These are phyloP conservation scores for Agraylea sexmaculata DNA, from an alignment of 1,140 invertebrate species.

Conservation along the genomic window DNA sequence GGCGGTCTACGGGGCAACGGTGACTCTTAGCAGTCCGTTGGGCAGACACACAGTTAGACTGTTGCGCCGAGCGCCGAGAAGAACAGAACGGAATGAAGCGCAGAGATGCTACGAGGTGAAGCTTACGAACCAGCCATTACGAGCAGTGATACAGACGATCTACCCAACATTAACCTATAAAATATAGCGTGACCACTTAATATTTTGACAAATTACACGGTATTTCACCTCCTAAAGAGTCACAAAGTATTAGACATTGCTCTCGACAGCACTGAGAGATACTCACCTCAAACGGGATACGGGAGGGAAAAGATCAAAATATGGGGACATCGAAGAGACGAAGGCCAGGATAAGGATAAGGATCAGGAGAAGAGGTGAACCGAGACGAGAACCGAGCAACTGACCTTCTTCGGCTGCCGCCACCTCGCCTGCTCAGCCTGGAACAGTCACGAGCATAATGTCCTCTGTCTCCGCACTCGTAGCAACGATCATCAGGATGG, in stretches of 20 bases:
- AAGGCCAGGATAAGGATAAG: neutral
- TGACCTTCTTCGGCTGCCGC: conserved; percentile 43
- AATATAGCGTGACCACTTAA: conserved; percentile 20
- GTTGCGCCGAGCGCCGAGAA: no score
- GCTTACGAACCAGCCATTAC: conserved; percentile 19
- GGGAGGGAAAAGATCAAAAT: no score
- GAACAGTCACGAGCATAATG: conserved; percentile 86
- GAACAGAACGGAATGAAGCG: conserved; percentile 19
- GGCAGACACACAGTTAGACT: conserved; percentile 3
- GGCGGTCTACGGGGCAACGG: conserved; percentile 16
- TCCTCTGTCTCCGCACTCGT: conserved; percentile 83
- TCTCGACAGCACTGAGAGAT: no score
- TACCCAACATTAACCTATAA: conserved; percentile 22
- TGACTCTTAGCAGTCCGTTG: conserved; percentile 7
- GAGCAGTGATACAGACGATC: conserved; percentile 21
- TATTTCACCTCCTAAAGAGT: no score
- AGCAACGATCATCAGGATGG: conserved; percentile 76
- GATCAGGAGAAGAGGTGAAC: neutral
- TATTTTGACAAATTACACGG: conserved; percentile 12
- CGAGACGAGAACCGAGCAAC: conserved; percentile 12
- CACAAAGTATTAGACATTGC: no score
- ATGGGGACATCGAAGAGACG: no score
- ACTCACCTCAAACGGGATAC: no score
- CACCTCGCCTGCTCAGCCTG: conserved; percentile 43
- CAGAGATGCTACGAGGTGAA: conserved; percentile 21